Conservation (phyloP, 2,113 vertebrate genomes). For the Leucoraja erinaceus region DNA sequence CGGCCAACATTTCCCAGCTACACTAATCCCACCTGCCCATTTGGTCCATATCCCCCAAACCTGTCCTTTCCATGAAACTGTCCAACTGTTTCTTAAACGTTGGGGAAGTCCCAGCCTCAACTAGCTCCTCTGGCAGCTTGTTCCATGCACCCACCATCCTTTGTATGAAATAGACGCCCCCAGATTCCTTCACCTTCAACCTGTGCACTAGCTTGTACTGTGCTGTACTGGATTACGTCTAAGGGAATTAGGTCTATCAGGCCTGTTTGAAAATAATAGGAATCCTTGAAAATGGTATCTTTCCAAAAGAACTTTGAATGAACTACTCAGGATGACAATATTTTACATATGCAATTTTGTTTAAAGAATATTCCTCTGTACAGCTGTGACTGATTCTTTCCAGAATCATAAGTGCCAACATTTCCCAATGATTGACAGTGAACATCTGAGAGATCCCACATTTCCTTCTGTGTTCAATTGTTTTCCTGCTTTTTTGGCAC, state of each 20-base stretch:
- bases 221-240: background rate
- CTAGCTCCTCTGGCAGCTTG: too few species aligned
- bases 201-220: too few species aligned
- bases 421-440: slow-evolving; percentile 13
- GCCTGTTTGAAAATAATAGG: background rate
- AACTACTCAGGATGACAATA: background rate
- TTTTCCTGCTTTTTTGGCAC: background rate
- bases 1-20: too few species aligned
- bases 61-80: too few species aligned
- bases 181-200: too few species aligned
- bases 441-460: background rate
- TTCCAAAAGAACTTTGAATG: background rate
- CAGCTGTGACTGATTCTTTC: slow-evolving; percentile 30
- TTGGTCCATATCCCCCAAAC: too few species aligned
- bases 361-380: background rate
- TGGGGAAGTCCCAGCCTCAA: too few species aligned
- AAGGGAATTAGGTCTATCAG: background rate
- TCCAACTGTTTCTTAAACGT: too few species aligned
- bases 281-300: background rate
- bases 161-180: too few species aligned
- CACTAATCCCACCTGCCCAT: too few species aligned
- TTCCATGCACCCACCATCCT: too few species aligned
- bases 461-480: slow-evolving; percentile 17
- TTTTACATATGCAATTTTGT: background rate
- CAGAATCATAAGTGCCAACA: background rate